These are phyloP conservation scores for Sinella curviseta DNA, from an alignment of 1,140 invertebrate species.

Conservation along the genomic window DNA sequence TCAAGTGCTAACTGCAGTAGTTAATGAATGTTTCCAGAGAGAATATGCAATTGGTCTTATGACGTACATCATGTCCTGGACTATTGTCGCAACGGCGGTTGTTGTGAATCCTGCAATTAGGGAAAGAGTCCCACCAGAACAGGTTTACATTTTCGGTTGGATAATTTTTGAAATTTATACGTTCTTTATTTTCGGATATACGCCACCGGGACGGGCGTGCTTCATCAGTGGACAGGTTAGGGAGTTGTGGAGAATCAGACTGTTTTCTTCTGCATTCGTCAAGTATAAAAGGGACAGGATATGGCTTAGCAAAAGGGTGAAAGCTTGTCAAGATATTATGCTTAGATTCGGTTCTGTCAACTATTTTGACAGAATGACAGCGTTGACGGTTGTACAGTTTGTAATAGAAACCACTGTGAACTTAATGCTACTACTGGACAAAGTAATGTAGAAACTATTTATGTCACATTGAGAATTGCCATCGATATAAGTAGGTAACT, in stretches of 20 bases:
- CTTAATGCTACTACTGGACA: no score
- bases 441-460: no score
- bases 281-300: background rate
- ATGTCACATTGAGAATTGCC: no score
- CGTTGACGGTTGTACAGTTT: no score
- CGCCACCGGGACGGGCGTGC: background rate
- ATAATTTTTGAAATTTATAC: background rate
- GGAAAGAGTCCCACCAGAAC: background rate
- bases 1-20: no score
- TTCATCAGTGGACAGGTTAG: background rate
- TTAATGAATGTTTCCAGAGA: conserved; percentile 3
- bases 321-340: no score
- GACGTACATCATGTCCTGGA: background rate
- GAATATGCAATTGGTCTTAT: background rate
- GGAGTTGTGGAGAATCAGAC: background rate
- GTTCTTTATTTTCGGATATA: background rate
- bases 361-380: no score
- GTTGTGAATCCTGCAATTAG: background rate
- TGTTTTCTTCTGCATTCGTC: no score
- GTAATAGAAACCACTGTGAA: no score
- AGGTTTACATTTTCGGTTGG: background rate
- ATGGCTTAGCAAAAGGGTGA: no score
- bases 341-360: no score
- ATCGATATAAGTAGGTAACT: no score
- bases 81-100: background rate